Conservation (phyloP, 2,113 vertebrate species). For the Atractosteus spatula region DNA sequence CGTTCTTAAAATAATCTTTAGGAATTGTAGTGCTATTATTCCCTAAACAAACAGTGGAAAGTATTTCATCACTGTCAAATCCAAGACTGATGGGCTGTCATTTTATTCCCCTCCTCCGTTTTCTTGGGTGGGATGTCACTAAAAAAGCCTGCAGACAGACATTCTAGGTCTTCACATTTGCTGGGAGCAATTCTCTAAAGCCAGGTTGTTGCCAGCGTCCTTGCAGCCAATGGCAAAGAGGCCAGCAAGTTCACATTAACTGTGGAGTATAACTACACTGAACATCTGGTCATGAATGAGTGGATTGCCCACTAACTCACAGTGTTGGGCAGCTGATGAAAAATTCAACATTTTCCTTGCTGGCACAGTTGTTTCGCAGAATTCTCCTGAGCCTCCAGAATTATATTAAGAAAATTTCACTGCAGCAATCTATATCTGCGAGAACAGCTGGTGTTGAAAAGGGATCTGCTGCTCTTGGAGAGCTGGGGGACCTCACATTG, state of each 20-base stretch:
- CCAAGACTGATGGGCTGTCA: constrained; percentile 78
- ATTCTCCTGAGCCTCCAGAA: constrained; percentile 96
- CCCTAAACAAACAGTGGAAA: constrained; percentile 50
- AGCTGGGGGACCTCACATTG: constrained; percentile 83
- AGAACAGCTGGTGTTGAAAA: constrained; percentile 98
- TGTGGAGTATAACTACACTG: constrained; percentile 84
- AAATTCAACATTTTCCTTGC: constrained; percentile 95
- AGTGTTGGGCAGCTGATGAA: constrained; percentile 89
- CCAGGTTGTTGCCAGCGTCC: constrained; percentile 90
- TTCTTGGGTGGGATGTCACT: constrained; percentile 67
- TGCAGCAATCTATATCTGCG: constrained; percentile 87
- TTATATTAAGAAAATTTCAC: constrained; percentile 99
- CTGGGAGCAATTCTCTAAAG: constrained; percentile 81
- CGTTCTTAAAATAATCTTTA: constrained; percentile 55
- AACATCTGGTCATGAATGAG: constrained; percentile 99
- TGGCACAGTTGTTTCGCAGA: constrained; percentile 95
- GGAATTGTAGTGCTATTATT: constrained; percentile 49
- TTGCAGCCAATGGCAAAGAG: constrained; percentile 84
- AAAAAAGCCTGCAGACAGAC: constrained; percentile 60
- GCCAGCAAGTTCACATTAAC: constrained; percentile 94
- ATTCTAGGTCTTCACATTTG: constrained; percentile 53
- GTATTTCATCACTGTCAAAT: constrained; percentile 64
- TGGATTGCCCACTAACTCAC: constrained; percentile 88
- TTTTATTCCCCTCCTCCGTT: constrained; percentile 66
- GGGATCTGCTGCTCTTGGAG: constrained; percentile 82